Base-by-base conservation (phyloP, 2,797 vertebrate genomes). In the Acipenser transmontanus region DNA sequence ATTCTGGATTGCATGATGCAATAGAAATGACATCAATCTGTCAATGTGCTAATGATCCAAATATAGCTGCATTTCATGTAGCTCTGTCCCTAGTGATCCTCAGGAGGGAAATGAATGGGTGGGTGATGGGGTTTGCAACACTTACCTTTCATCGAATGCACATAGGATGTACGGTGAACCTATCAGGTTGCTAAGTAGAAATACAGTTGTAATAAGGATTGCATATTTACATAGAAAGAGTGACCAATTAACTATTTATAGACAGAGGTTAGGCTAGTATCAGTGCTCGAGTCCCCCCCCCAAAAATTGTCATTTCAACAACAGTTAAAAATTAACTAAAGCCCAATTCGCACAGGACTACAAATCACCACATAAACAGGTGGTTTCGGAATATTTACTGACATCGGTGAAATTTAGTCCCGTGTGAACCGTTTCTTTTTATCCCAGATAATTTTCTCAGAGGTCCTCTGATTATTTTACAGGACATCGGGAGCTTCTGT, bases 1-100 rank as follows among this genome's bases (percentile, higher is more conserved):
- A 34, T 76, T 49, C 62, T n/a, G 71, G 76, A 75, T 68, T 67
- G 61, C 57, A 77, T 80, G 77, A 83, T 68, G 70, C 71, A 79
- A 73, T 68, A 59, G 8, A 11, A 34, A 34, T 20, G 59, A 14
- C 69, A 64, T 63, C 70, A 50, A 76, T 81, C 78, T 79, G 72
- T 75, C 48, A 63, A 62, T 54, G 49, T 50, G 50, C 65, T 77
- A 73, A 62, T 72, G 72, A 65, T 69, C 70, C 61, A 63, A 47
- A 74, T 64, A 73, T 62, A 79, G 48, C 68, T 7, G n/a, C 12
- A 48, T 50, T 61, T 70, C 49, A 66, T n/a, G 20, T 72, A 76
- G 71, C 70, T 78, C 72, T 70, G n/a, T 49, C 59, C 10, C 13
- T 62, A 57, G 50, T 66, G 68, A 71, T 64, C 62, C 70, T 76